Evolutionary conservation across 92 coral and sea anemone species (phyloP).

Genomic region (Zoanthus gigantus): DNA sequence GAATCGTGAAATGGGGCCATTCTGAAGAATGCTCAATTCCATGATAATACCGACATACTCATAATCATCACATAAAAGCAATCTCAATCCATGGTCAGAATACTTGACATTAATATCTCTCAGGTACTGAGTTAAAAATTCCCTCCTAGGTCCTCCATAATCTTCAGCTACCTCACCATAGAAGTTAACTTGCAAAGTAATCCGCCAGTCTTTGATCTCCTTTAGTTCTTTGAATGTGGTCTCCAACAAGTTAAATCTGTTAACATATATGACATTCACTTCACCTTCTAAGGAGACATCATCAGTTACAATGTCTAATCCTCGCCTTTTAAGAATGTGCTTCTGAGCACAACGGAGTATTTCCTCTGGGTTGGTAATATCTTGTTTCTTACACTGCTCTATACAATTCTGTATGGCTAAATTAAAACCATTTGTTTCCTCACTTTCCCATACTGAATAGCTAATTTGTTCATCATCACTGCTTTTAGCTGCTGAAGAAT

Average conservation of each 20-base stretch:
- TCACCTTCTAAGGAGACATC: conserved; percentile 31
- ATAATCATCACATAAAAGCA: conserved; percentile 42
- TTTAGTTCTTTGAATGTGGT: conserved; percentile 61
- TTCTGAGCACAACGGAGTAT: conserved; percentile 52
- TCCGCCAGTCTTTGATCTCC: conserved; percentile 34
- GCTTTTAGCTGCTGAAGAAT: too few species aligned
- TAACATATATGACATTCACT: conserved; percentile 26
- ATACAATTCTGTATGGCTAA: conserved; percentile 25
- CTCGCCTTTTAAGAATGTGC: conserved; percentile 53
- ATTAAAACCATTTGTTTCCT: neutral
- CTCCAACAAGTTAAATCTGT: conserved; percentile 44
- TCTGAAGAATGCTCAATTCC: conserved; percentile 21
- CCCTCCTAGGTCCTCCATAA: conserved; percentile 65
- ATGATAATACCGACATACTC: conserved; percentile 15
- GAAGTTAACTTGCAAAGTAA: conserved; percentile 56
- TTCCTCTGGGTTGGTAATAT: conserved; percentile 43
- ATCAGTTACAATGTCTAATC: conserved; percentile 30
- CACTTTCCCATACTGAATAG: neutral
- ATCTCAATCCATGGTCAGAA: conserved; percentile 9
- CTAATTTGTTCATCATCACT: too few species aligned
- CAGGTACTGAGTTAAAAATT: conserved; percentile 59
- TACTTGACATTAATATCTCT: conserved; percentile 16
- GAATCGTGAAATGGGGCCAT: conserved; percentile 42
- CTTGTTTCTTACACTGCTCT: conserved; percentile 26
- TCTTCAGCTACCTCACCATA: conserved; percentile 67